A percentile compares a stretch with the other conserved stretches of the same genome.
phyloP scores from a whole-genome alignment of 2,888 invertebrate species.

The Thereva nobilitata region DNA sequence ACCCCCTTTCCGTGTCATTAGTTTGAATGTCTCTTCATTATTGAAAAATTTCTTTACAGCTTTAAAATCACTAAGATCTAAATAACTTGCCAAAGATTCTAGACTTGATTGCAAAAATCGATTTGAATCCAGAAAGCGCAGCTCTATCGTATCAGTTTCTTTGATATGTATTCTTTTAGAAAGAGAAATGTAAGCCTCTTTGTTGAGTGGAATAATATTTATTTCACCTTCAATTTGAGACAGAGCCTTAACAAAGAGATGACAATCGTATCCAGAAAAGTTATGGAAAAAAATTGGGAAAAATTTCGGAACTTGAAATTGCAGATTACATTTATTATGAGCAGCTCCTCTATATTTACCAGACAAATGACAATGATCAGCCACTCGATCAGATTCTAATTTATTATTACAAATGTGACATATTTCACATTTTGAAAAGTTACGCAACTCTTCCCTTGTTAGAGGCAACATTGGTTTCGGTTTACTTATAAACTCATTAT shows the following conservation, averaged over 20 bases:
- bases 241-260: slow-evolving; percentile 15
- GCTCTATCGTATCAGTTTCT: slow-evolving; percentile 29
- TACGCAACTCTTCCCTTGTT: no score
- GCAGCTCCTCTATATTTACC: no score
- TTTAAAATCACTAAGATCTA: slow-evolving; percentile 16
- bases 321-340: no score
- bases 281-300: slow-evolving; percentile 1
- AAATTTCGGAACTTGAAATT: no score
- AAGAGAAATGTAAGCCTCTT: slow-evolving; percentile 49
- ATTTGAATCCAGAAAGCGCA: slow-evolving; percentile 38
- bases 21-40: slow-evolving; percentile 35
- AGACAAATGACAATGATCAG: no score
- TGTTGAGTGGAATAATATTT: slow-evolving; percentile 12
- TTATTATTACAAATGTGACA: no score
- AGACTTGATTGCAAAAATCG: slow-evolving; percentile 25
- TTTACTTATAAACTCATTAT: no score
- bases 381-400: no score
- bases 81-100: slow-evolving; percentile 39
- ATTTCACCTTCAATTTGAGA: slow-evolving; percentile 12
- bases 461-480: no score
- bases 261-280: not conserved
- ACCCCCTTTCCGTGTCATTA: slow-evolving; percentile 46
- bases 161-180: slow-evolving; percentile 44
- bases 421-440: no score
- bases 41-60: slow-evolving; percentile 38